Evolutionary conservation across 1,140 invertebrate genomes (phyloP).

Genomic region (Druon quercuslanigerum): DNA sequence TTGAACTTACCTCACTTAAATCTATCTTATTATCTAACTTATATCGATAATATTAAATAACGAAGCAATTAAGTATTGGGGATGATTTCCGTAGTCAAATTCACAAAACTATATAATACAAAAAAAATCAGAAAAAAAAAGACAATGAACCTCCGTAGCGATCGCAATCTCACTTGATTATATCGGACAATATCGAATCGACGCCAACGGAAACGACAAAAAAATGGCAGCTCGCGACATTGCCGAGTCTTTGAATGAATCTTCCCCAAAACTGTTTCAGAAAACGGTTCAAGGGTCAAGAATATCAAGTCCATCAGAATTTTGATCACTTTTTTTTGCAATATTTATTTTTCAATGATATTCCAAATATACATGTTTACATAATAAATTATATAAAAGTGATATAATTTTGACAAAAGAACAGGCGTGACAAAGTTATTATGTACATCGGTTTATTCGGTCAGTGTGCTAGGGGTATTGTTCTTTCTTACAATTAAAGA

Average conservation of each 20-base stretch:
- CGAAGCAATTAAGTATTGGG: slow-evolving; percentile 65
- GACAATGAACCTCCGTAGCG: slow-evolving; percentile 57
- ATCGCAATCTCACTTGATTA: slow-evolving; percentile 57
- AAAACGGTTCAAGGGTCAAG: slow-evolving; percentile 70
- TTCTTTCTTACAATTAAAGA: slow-evolving; percentile 55
- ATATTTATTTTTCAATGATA: slow-evolving; percentile 73
- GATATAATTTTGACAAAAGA: slow-evolving; percentile 71
- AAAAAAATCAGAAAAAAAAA: slow-evolving; percentile 40
- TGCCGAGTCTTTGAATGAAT: slow-evolving; percentile 56
- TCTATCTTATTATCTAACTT: slow-evolving; percentile 31
- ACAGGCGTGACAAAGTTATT: slow-evolving; percentile 70
- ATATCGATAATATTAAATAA: slow-evolving; percentile 37
- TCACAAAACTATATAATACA: slow-evolving; percentile 38
- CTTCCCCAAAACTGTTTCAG: slow-evolving; percentile 74
- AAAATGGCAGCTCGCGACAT: slow-evolving; percentile 17
- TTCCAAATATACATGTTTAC: slow-evolving; percentile 74
- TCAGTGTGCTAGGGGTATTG: slow-evolving; percentile 53
- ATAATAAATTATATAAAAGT: slow-evolving; percentile 75
- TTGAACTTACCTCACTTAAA: neutral
- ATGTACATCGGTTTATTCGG: slow-evolving; percentile 71
- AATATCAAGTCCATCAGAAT: slow-evolving; percentile 68
- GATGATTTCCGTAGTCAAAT: slow-evolving; percentile 64
- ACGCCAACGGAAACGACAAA: slow-evolving; percentile 34
- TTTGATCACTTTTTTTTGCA: slow-evolving; percentile 68
- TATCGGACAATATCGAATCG: slow-evolving; percentile 39